Conservation (phyloP, 2,888 invertebrate genomes). For the Acrobasis consociella region DNA sequence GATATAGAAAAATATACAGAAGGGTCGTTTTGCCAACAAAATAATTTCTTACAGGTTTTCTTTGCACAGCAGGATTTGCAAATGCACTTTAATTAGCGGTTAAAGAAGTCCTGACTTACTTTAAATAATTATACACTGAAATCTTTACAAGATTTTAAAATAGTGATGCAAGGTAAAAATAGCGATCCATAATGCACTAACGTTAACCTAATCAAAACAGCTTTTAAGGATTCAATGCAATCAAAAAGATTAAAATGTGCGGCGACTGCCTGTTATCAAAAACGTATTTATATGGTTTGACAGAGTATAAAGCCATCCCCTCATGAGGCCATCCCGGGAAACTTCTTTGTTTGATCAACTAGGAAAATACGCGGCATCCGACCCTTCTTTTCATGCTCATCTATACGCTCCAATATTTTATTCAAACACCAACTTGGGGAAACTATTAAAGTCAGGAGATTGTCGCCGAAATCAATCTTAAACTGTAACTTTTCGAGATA, state of each 20-base stretch:
- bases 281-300: conserved; percentile 3
- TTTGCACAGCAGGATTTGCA: too few species aligned
- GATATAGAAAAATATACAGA: too few species aligned
- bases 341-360: conserved; percentile 21
- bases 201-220: not conserved
- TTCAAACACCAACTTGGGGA: conserved; percentile 41
- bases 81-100: too few species aligned
- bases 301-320: not conserved
- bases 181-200: not conserved
- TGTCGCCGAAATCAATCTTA: conserved; percentile 55
- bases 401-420: conserved; percentile 40
- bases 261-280: not conserved
- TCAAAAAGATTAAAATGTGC: not conserved
- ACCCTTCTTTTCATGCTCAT: conserved; percentile 26
- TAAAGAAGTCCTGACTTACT: too few species aligned
- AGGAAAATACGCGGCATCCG: conserved; percentile 13
- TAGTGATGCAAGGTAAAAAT: too few species aligned
- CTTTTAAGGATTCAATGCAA: not conserved
- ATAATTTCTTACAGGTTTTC: too few species aligned
- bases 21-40: too few species aligned
- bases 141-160: too few species aligned
- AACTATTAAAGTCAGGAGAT: conserved; percentile 47
- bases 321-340: conserved; percentile 15
- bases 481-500: conserved; percentile 46
- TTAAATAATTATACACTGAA: too few species aligned